Conservation (phyloP, 2,888 invertebrate genomes). For the Himalopsyche japonica region DNA sequence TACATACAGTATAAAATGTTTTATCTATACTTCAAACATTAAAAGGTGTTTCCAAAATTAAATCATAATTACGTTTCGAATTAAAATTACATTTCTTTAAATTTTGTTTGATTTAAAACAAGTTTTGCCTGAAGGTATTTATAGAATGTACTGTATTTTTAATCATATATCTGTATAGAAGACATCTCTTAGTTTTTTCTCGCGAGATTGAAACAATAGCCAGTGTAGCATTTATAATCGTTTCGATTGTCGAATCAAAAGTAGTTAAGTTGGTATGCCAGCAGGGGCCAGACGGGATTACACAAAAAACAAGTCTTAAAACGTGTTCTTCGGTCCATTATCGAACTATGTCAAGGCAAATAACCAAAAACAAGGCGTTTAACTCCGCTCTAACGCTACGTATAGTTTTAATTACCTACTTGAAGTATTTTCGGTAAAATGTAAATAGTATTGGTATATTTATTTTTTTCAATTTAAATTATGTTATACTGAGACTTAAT, state of each 20-base stretch:
- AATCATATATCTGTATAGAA: no score
- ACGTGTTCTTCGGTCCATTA: neutral
- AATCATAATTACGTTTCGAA: no score
- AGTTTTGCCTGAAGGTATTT: no score
- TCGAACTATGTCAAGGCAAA: conserved; percentile 22
- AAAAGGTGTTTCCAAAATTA: no score
- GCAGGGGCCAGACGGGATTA: neutral
- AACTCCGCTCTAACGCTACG: neutral
- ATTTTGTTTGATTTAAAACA: no score
- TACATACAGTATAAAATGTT: no score
- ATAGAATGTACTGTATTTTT: no score
- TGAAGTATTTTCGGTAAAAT: neutral
- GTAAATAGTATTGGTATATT: neutral
- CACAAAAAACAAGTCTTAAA: conserved; percentile 14
- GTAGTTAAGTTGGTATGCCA: neutral
- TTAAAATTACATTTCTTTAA: no score
- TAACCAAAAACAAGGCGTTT: neutral
- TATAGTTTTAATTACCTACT: neutral
- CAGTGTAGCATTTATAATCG: neutral
- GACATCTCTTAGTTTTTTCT: no score
- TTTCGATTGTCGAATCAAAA: conserved; percentile 17
- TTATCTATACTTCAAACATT: no score
- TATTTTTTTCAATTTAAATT: no score
- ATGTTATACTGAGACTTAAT: no score
- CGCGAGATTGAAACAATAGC: neutral